Evolutionary conservation across 2,113 vertebrate genomes (phyloP).

Genomic region (Misgurnus mizolepis): DNA sequence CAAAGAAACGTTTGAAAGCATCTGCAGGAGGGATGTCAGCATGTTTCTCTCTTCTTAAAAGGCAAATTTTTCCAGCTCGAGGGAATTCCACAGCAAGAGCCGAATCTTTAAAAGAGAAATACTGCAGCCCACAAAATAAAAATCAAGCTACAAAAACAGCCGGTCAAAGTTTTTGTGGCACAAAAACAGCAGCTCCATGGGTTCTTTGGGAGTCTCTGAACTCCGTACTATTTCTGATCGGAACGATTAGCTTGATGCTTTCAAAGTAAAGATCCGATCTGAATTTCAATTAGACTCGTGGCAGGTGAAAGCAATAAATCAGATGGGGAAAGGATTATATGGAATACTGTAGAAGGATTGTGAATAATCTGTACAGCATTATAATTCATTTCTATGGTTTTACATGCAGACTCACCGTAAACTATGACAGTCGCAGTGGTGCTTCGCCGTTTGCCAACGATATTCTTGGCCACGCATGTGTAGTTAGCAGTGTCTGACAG

Average conservation of each 20-base stretch:
- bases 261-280: not conserved
- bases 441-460: slow-evolving; percentile 93
- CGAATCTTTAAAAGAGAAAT: not conserved
- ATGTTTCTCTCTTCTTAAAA: slow-evolving; percentile 31
- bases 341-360: not conserved
- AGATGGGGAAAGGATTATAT: not conserved
- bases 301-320: not conserved
- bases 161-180: not conserved
- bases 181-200: not conserved
- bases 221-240: not conserved
- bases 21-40: slow-evolving; percentile 29
- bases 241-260: not conserved
- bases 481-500: slow-evolving; percentile 97
- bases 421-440: slow-evolving; percentile 96
- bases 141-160: slow-evolving; percentile 2
- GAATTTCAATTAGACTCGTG: not conserved
- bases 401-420: slow-evolving; percentile 79
- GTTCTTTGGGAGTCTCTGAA: no score
- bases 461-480: slow-evolving; percentile 97
- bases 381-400: not conserved
- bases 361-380: not conserved
- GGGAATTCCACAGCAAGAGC: slow-evolving; percentile 11
- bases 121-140: not conserved
- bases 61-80: slow-evolving; percentile 24
- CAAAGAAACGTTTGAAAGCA: slow-evolving; percentile 9